Conservation (phyloP, 2,797 vertebrate species). For the Catharus ustulatus region DNA sequence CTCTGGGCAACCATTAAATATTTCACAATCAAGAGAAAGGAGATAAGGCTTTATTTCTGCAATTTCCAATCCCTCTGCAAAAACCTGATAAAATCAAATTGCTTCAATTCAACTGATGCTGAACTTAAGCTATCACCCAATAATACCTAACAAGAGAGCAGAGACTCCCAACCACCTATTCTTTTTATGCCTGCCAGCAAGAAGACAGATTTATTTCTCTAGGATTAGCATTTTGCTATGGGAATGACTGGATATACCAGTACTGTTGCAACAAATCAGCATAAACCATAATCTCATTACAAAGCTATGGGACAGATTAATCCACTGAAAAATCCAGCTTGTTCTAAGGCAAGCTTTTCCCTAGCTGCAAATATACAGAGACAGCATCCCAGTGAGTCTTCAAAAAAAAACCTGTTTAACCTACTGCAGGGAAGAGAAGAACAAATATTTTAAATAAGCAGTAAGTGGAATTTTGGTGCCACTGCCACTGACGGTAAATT, state of each 20-base stretch:
- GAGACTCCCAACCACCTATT: neutral
- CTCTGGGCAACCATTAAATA: neutral
- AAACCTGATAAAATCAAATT: constrained; percentile 28
- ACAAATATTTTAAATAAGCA: constrained; percentile 31
- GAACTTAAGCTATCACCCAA: neutral
- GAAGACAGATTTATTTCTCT: constrained; percentile 38
- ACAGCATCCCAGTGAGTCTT: neutral
- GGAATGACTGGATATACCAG: constrained; percentile 57
- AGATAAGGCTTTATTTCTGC: constrained; percentile 4
- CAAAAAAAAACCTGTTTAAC: neutral
- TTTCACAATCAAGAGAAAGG: constrained; percentile 13
- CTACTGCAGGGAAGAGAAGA: constrained; percentile 2
- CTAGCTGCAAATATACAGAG: neutral
- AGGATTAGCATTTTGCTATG: constrained; percentile 54
- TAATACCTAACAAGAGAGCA: neutral
- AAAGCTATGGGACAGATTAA: constrained; percentile 53
- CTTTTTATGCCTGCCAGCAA: constrained; percentile 4
- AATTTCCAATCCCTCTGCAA: neutral
- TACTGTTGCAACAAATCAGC: constrained; percentile 52
- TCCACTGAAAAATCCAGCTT: constrained; percentile 48
- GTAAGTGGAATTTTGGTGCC: neutral
- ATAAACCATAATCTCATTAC: constrained; percentile 61
- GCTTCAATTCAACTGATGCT: neutral
- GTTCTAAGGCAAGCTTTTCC: constrained; percentile 22
- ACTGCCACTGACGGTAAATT: neutral